Percentiles rank a stretch among this genome's conserved stretches.
phyloP scores from a whole-genome alignment of 1,140 invertebrate species.

The Hylaeus anthracinus region DNA sequence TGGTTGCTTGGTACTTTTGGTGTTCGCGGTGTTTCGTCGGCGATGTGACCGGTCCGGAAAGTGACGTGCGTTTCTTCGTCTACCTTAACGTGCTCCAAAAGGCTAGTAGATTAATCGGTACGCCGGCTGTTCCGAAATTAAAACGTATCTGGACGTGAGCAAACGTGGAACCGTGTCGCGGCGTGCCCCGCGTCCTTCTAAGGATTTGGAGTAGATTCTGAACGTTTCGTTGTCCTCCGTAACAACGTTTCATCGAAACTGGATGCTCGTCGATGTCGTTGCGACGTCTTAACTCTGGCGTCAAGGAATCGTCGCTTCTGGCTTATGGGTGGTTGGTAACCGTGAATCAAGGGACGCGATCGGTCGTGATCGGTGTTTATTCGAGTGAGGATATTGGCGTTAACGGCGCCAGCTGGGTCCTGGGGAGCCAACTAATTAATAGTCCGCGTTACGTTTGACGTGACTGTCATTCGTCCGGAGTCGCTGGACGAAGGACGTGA shows the following conservation, averaged over 20 bases:
- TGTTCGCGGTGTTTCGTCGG: constrained; percentile 23
- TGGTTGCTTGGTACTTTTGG: constrained; percentile 29
- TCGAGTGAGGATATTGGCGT: neutral
- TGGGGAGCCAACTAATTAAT: constrained; percentile 7
- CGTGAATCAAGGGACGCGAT: neutral
- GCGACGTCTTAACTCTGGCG: neutral
- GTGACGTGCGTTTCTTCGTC: constrained; percentile 43
- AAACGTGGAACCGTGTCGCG: neutral
- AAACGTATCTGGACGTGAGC: constrained; percentile 10
- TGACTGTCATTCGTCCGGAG: too few relatives aligned
- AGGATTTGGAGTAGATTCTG: too few relatives aligned
- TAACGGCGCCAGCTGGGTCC: neutral
- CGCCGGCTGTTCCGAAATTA: constrained; percentile 13
- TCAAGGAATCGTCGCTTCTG: neutral
- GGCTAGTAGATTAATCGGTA: neutral
- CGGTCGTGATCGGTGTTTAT: neutral
- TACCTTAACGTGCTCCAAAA: neutral
- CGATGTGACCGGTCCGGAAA: constrained; percentile 57
- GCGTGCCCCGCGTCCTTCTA: neutral
- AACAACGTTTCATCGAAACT: neutral
- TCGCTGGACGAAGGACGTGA: neutral
- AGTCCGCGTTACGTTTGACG: neutral
- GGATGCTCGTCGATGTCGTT: constrained; percentile 26
- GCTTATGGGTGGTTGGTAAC: neutral
- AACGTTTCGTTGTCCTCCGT: neutral